A percentile compares a stretch with the other conserved stretches of the same genome.
phyloP scores from a whole-genome alignment of 2,888 invertebrate species.

The Drosophila meridiana region DNA sequence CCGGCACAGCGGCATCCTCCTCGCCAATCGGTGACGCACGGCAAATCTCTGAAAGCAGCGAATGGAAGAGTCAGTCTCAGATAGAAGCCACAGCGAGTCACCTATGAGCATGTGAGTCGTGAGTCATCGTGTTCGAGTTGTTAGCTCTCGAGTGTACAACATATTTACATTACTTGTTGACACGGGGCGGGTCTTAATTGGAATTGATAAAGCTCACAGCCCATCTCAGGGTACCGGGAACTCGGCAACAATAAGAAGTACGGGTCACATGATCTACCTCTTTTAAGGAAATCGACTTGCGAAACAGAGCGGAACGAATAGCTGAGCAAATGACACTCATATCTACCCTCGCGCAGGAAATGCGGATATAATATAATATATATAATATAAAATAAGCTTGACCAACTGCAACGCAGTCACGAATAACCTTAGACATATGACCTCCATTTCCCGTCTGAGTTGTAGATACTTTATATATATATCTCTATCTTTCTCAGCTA shows the following conservation, averaged over 20 bases:
- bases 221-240: constrained; percentile 15
- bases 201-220: constrained; percentile 66
- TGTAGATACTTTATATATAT: not conserved
- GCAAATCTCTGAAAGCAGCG: constrained; percentile 37
- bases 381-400: not conserved
- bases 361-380: not conserved
- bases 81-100: not conserved
- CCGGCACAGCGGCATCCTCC: not conserved
- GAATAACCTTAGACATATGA: not conserved
- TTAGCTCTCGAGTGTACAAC: constrained; percentile 20
- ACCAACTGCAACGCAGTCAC: not conserved
- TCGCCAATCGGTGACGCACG: constrained; percentile 46
- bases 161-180: constrained; percentile 50
- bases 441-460: not conserved
- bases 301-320: constrained; percentile 16
- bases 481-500: not conserved
- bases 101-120: constrained; percentile 35
- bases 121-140: constrained; percentile 3
- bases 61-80: constrained; percentile 1
- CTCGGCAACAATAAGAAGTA: constrained; percentile 5
- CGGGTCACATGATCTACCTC: constrained; percentile 16
- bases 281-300: constrained; percentile 5
- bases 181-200: constrained; percentile 52
- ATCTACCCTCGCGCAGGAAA: not conserved
- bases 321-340: not conserved